Evolutionary conservation across 2,113 vertebrate genomes (phyloP), one percentile per base, ranked within the genome.

Genomic region (Pseudopodoces humilis): DNA sequence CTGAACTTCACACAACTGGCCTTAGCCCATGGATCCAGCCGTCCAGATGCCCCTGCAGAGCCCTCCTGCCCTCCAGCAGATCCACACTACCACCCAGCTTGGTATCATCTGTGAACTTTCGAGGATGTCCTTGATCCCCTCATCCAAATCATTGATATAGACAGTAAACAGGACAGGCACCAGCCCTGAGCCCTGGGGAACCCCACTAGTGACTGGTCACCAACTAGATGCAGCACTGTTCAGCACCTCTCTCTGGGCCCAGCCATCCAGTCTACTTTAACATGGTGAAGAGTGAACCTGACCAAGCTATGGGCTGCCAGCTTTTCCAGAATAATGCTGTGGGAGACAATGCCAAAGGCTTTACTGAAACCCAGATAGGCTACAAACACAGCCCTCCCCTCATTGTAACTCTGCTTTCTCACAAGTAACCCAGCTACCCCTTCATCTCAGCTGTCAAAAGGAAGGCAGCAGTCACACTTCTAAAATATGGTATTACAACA

Each of bases 1-100:
- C 0, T 6, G 16, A 43, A 31, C 7, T 4, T 49, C 59, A 64
- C 0, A 0, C 17, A 31, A 22, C 2, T 64, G 30, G 41, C 58
- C 11, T 56, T 12, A 30, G 9, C 18, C 59, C 15, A 65, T 16
- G 2, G 2, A 88, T 39, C 39, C 69, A 89, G 28, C 46, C 1
- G 60, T 67, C 46, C 7, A 39, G 27, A 44, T 44, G 31, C 27
- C 52, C 44, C 35, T 88, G 58, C 41, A 81, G 44, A 59, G 18
- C 33, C 33, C 2, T 88, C 43, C 60, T 59, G 35, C 28, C 13
- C 52, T 82, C 52, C 52, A 82, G 33, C 37, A 67, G 19, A 53
- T 15, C 39, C 4, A 60, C 20, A n/a, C 33, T 46, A 69, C 16
- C 8, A 13, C 4, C 13, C 46, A 59, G 0, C 11, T 46, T 39